These are phyloP conservation scores for Pseudorhiza aurosa DNA, from an alignment of 30 jellyfish, hydroid and myxozoan genomes.

Conservation along the genomic window DNA sequence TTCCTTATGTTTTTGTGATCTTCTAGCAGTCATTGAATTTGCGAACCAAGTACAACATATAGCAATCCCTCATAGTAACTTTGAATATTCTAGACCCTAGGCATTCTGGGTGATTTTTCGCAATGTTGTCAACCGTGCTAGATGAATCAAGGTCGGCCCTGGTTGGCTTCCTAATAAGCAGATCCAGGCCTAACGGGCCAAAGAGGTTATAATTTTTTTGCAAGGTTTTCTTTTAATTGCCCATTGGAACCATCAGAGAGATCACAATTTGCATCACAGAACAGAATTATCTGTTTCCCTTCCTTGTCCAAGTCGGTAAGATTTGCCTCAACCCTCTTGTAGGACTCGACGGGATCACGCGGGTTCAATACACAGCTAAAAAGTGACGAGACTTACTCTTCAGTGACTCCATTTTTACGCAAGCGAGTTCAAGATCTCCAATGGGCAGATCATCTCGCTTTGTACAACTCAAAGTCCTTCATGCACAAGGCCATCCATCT, in stretches of 20 bases:
- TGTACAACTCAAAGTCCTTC: background rate
- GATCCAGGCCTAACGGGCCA: background rate
- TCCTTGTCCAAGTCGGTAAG: constrained; percentile 1
- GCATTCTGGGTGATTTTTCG: background rate
- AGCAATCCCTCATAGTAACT: background rate
- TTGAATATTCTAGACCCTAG: background rate
- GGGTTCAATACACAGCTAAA: background rate
- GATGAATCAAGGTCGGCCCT: background rate
- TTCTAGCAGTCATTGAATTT: background rate
- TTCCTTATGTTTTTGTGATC: background rate
- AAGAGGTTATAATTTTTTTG: background rate
- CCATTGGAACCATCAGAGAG: background rate
- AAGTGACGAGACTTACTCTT: constrained; percentile 2
- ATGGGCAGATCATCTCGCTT: constrained; percentile 13
- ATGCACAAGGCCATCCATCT: constrained; percentile 7
- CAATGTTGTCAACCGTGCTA: background rate
- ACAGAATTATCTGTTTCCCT: background rate
- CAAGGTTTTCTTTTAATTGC: too few relatives aligned
- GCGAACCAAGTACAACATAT: background rate
- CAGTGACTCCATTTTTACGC: background rate
- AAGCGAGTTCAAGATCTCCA: background rate
- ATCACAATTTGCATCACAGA: background rate
- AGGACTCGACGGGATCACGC: constrained; percentile 8
- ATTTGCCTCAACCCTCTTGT: background rate
- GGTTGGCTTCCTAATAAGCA: background rate